phyloP scores from a whole-genome alignment of 2,797 vertebrate genomes.

The Glyptemys insculpta region DNA sequence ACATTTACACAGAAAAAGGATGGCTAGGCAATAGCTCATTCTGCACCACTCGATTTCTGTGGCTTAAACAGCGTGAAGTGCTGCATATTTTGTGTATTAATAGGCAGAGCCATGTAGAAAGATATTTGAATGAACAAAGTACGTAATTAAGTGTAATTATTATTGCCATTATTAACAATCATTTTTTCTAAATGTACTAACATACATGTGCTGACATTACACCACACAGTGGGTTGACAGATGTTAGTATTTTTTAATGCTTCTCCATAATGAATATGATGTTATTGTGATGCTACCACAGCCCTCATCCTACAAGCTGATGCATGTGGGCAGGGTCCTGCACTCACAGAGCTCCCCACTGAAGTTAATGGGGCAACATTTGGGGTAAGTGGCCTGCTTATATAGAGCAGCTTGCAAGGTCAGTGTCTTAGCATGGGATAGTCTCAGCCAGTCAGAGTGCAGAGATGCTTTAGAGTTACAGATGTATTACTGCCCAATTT shows the following conservation, averaged over 20 bases:
- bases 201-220: neutral
- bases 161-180: neutral
- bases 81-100: neutral
- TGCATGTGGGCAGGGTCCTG: neutral
- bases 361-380: neutral
- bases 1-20: slow-evolving; percentile 10
- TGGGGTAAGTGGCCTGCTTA: no score
- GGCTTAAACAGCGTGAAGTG: neutral
- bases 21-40: neutral
- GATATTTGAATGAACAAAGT: neutral
- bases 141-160: neutral
- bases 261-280: neutral
- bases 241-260: neutral
- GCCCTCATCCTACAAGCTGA: neutral
- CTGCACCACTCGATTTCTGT: neutral
- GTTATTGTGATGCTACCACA: neutral
- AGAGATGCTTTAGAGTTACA: neutral
- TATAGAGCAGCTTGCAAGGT: neutral
- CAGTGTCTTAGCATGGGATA: neutral
- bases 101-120: neutral
- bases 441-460: neutral
- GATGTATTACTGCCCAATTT: neutral
- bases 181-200: neutral
- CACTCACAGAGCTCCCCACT: neutral
- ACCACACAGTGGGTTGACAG: neutral